A percentile compares a stretch with the other conserved stretches of the same genome.
Conservation (phyloP, 2,797 vertebrate genomes). For the Peromyscus attwateri region DNA sequence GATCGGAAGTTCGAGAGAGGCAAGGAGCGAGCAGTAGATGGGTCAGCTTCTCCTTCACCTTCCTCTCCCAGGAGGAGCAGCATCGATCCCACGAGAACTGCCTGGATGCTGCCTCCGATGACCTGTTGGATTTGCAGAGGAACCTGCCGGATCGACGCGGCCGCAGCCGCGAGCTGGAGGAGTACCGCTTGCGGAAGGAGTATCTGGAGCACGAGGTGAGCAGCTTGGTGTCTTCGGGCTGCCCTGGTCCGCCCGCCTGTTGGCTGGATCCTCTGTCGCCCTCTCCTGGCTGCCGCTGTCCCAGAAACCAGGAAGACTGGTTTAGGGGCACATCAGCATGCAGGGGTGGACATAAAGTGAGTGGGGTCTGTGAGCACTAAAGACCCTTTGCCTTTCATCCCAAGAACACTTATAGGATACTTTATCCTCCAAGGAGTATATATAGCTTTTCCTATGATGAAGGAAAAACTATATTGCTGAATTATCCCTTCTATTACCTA, state of each 20-base stretch:
- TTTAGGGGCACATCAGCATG: neutral
- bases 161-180: conserved; percentile 92
- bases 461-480: neutral
- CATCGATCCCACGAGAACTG: conserved; percentile 90
- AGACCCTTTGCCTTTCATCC: neutral
- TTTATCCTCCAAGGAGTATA: neutral
- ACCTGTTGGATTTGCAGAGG: conserved; percentile 90
- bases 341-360: fast-evolving
- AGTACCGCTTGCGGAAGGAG: conserved; percentile 91
- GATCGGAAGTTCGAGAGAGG: neutral
- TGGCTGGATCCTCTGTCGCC: neutral
- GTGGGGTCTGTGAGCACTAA: neutral
- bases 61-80: conserved; percentile 91
- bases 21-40: neutral
- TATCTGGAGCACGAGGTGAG: conserved; percentile 93
- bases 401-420: neutral
- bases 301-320: neutral
- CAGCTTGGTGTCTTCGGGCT: neutral
- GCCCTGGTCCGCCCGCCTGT: fast-evolving
- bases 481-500: neutral
- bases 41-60: neutral
- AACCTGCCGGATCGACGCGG: conserved; percentile 87
- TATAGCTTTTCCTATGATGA: neutral
- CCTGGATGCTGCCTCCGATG: conserved; percentile 91
- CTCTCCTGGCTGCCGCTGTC: neutral